Percentiles rank a stretch among this genome's conserved stretches.
These are phyloP conservation scores for Stichopus horrens DNA, from an alignment of 53 echinoderm and acorn worm genomes.

Conservation along the genomic window DNA sequence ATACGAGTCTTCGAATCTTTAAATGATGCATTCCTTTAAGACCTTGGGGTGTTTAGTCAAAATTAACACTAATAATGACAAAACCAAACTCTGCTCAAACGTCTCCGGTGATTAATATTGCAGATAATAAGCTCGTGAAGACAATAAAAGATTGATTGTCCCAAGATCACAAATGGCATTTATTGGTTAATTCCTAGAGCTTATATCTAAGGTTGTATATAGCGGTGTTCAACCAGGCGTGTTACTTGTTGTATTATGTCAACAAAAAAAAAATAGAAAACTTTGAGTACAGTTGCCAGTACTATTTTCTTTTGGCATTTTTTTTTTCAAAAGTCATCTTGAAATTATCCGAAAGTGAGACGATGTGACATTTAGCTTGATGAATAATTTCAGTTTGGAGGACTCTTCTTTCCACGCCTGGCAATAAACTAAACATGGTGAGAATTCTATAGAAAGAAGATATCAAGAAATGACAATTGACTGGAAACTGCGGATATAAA, in stretches of 20 bases:
- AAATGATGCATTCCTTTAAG: slow-evolving; percentile 7
- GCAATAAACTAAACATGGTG: too few relatives aligned
- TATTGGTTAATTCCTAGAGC: slow-evolving; percentile 4
- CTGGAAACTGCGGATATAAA: too few relatives aligned
- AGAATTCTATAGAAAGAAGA: too few relatives aligned
- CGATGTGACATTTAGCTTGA: too few relatives aligned
- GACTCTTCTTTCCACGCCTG: too few relatives aligned
- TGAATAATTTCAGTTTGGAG: too few relatives aligned
- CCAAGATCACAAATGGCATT: neutral
- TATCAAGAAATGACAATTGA: too few relatives aligned
- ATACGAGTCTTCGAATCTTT: neutral
- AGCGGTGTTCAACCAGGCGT: slow-evolving; percentile 22
- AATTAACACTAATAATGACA: slow-evolving; percentile 18
- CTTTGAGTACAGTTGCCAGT: neutral
- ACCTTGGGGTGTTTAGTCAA: slow-evolving; percentile 10
- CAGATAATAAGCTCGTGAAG: slow-evolving; percentile 37
- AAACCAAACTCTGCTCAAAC: slow-evolving; percentile 31
- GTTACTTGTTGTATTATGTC: neutral
- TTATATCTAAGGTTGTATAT: neutral
- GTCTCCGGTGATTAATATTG: slow-evolving; percentile 23
- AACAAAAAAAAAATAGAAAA: neutral
- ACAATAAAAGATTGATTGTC: slow-evolving; percentile 34
- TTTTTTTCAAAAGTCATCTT: neutral
- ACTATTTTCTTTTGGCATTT: neutral
- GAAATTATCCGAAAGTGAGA: too few relatives aligned